These are phyloP conservation scores for Chironomus tentans DNA, from an alignment of 2,888 invertebrate genomes.

Conservation along the genomic window DNA sequence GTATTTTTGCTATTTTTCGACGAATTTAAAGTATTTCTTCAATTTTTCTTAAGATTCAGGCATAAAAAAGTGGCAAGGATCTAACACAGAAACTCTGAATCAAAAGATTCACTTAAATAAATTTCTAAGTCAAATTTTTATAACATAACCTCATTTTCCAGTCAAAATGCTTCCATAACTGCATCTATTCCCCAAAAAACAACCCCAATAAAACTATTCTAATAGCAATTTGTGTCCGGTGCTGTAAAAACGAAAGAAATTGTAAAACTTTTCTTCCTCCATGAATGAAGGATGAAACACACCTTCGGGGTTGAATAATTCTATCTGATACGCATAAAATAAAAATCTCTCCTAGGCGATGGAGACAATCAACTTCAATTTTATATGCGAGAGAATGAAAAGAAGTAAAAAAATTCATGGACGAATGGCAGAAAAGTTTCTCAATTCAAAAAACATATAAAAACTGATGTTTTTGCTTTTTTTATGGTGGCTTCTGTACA, in stretches of 20 bases:
- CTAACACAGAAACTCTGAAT: no score
- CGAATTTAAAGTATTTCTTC: no score
- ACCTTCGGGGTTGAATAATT: background rate
- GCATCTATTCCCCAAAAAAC: no score
- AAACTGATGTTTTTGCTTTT: conserved; percentile 11
- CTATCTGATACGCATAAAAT: background rate
- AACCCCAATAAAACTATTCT: background rate
- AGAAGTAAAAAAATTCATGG: background rate
- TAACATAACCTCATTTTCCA: no score
- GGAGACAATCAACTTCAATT: background rate
- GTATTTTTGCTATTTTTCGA: no score
- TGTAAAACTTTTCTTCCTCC: background rate
- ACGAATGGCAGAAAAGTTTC: conserved; percentile 8
- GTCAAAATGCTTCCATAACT: no score
- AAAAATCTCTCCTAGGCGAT: background rate
- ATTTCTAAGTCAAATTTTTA: no score
- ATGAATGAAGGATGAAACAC: background rate
- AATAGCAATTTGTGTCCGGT: conserved; percentile 1
- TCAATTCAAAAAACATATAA: conserved; percentile 12
- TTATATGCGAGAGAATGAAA: no score
- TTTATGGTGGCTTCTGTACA: no score
- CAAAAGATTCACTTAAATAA: no score
- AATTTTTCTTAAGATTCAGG: no score
- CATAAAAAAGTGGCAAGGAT: no score
- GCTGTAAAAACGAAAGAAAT: background rate